A percentile compares a stretch with the other conserved stretches of the same genome.
phyloP scores from a whole-genome alignment of 2,888 invertebrate species.

The Nipponacmea schrenckii region DNA sequence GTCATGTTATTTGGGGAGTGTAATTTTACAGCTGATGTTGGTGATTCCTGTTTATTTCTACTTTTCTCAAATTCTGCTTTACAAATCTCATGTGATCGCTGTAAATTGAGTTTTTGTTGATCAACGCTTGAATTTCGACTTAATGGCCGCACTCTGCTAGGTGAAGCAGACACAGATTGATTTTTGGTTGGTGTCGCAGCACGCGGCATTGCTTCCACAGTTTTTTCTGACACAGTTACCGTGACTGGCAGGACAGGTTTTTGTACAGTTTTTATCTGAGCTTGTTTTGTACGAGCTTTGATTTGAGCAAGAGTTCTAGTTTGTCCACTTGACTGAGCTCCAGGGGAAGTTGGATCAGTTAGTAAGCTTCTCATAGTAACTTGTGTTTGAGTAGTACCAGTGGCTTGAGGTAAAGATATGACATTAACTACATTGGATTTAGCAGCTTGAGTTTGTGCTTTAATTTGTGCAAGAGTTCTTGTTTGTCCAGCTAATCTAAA shows the following conservation, averaged over 20 bases:
- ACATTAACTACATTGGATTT: conserved; percentile 5
- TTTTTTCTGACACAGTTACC: background rate
- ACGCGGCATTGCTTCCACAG: background rate
- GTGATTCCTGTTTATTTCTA: conserved; percentile 32
- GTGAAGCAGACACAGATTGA: background rate
- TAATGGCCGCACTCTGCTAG: background rate
- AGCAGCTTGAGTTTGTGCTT: conserved; percentile 58
- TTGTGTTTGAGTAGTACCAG: conserved; percentile 19
- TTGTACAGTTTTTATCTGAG: conserved; percentile 7
- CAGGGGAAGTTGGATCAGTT: background rate
- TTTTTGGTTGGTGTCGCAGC: background rate
- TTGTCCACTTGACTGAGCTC: conserved; percentile 31
- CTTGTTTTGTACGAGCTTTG: conserved; percentile 45
- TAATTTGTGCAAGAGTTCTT: conserved; percentile 65
- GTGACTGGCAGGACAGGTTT: background rate
- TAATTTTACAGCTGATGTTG: background rate
- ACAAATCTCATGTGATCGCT: conserved; percentile 91
- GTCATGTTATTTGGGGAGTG: background rate
- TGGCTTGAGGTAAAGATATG: conserved; percentile 17
- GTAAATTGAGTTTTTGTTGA: conserved; percentile 79
- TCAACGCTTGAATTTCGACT: conserved; percentile 10
- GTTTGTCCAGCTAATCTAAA: conserved; percentile 33
- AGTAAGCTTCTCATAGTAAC: conserved; percentile 20
- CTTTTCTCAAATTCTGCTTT: conserved; percentile 87
- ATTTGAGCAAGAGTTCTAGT: conserved; percentile 61